Evolutionary conservation across 2,888 invertebrate species (phyloP).

Genomic region (Axea sp.): DNA sequence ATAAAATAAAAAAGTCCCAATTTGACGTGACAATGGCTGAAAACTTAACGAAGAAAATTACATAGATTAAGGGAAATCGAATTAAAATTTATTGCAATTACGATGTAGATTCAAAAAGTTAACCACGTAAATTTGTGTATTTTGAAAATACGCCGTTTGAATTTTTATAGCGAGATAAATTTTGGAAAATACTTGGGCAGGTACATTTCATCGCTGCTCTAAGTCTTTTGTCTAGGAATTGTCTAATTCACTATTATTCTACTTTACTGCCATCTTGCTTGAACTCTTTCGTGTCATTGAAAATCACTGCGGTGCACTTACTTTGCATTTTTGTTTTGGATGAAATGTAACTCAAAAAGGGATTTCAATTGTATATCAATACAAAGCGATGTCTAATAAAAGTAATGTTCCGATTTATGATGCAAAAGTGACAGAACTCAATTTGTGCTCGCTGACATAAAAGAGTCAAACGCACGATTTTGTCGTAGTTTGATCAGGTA

Average conservation of each 20-base stretch:
- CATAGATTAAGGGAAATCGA: no score
- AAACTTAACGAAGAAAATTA: no score
- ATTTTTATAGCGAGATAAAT: conserved; percentile 16
- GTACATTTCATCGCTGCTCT: conserved; percentile 63
- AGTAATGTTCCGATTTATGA: no score
- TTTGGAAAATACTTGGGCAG: conserved; percentile 62
- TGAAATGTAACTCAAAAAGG: no score
- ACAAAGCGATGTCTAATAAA: no score
- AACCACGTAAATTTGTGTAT: conserved; percentile 1
- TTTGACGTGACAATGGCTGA: no score
- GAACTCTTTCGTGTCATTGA: conserved; percentile 37
- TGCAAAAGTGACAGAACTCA: no score
- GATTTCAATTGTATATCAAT: no score
- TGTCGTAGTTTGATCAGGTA: conserved; percentile 48
- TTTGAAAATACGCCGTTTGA: conserved; percentile 29
- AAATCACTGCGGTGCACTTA: no score
- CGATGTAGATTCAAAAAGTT: conserved; percentile 21
- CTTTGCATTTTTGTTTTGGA: no score
- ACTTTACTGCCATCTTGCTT: conserved; percentile 19
- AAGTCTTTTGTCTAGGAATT: conserved; percentile 41
- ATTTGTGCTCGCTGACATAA: conserved; percentile 31
- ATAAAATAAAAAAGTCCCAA: conserved; percentile 1
- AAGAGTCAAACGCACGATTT: conserved; percentile 38
- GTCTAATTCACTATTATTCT: conserved; percentile 19
- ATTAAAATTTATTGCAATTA: conserved; percentile 21